Percentiles rank a stretch among this genome's conserved stretches.
These are phyloP conservation scores for Pararge aegeria DNA, from an alignment of 1,140 invertebrate genomes.

Conservation along the genomic window DNA sequence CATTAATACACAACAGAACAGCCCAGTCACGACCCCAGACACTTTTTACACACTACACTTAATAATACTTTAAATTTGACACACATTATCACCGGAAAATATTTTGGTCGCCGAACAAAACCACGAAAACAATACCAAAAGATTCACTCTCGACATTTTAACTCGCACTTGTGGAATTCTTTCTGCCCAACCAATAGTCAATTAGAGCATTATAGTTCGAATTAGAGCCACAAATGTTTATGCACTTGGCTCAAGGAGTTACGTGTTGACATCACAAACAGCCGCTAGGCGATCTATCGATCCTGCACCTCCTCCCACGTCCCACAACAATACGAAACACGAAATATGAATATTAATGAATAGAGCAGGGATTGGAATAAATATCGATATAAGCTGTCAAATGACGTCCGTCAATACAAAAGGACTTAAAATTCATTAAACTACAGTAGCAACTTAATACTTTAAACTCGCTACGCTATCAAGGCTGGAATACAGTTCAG, in stretches of 20 bases:
- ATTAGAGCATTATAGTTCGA: slow-evolving; percentile 24
- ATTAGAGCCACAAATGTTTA: slow-evolving; percentile 34
- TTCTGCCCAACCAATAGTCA: slow-evolving; percentile 4
- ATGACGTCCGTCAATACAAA: no score
- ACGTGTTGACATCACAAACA: slow-evolving; percentile 65
- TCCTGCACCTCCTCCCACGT: slow-evolving; percentile 40
- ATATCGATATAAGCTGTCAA: no score
- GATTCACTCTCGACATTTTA: slow-evolving; percentile 34
- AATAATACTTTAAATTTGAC: slow-evolving; percentile 72
- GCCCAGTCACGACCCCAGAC: slow-evolving; percentile 36
- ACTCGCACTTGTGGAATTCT: slow-evolving; percentile 18
- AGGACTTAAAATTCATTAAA: no score
- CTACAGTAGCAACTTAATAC: no score
- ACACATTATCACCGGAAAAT: slow-evolving; percentile 69
- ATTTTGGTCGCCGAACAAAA: slow-evolving; percentile 32
- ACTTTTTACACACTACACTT: slow-evolving; percentile 42
- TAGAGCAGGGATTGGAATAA: not conserved
- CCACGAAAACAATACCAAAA: slow-evolving; percentile 24
- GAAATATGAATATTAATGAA: not conserved
- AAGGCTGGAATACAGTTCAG: no score
- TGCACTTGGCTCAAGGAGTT: slow-evolving; percentile 36
- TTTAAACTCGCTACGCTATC: no score
- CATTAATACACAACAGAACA: slow-evolving; percentile 29
- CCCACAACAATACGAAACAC: slow-evolving; percentile 31
- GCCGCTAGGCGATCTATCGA: slow-evolving; percentile 55